phyloP scores from a whole-genome alignment of 1,140 invertebrate genomes.

The Globodera rostochiensis region DNA sequence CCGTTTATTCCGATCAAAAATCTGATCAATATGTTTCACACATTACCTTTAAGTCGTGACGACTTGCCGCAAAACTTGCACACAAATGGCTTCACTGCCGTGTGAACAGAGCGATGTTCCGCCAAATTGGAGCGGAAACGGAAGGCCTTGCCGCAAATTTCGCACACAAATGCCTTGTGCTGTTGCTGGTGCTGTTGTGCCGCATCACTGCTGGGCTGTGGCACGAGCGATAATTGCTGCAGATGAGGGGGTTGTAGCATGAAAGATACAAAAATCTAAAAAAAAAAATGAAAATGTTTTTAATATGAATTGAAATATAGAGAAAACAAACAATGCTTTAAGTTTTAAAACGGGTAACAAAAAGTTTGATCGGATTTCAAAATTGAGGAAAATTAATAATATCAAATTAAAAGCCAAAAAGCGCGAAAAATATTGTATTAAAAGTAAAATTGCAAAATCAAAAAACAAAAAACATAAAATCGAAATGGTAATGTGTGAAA shows the following conservation, averaged over 20 bases:
- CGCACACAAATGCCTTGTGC: slow-evolving; percentile 58
- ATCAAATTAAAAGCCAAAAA: too few species aligned
- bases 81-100: slow-evolving; percentile 61
- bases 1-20: too few species aligned
- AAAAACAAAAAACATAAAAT: too few species aligned
- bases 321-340: too few species aligned
- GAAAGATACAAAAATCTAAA: background rate
- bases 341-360: too few species aligned
- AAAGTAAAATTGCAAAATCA: too few species aligned
- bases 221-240: background rate
- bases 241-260: background rate
- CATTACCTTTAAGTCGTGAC: slow-evolving; percentile 56
- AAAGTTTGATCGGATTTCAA: too few species aligned
- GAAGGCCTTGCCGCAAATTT: slow-evolving; percentile 65
- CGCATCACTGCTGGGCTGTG: background rate
- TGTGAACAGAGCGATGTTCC: slow-evolving; percentile 64
- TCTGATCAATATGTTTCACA: background rate
- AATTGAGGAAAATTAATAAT: too few species aligned
- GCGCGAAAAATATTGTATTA: too few species aligned
- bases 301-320: too few species aligned
- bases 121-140: slow-evolving; percentile 65
- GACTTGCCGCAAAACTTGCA: slow-evolving; percentile 64
- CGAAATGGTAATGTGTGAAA: too few species aligned
- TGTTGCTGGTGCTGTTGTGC: background rate
- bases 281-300: background rate